Conservation (phyloP, 2,797 vertebrate genomes). For the Tapera naevia region DNA sequence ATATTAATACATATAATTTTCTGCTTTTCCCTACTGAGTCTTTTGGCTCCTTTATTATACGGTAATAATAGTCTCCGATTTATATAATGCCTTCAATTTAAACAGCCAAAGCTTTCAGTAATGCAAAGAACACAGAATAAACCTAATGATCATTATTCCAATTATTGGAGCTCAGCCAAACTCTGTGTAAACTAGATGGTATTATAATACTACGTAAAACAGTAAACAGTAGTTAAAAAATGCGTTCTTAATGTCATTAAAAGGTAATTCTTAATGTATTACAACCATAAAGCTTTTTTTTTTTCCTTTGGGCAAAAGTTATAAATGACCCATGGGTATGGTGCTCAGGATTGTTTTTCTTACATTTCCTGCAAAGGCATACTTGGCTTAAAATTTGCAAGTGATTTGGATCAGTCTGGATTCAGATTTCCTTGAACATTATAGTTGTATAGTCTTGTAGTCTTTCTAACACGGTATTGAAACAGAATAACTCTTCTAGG, state of each 20-base stretch:
- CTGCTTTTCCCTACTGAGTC: neutral
- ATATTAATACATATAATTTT: neutral
- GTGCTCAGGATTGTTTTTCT: neutral
- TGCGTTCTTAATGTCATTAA: neutral
- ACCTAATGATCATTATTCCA: neutral
- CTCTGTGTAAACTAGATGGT: neutral
- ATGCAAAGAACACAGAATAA: neutral
- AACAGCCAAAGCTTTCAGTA: neutral
- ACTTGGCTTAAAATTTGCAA: neutral
- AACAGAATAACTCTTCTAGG: neutral
- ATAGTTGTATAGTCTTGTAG: neutral
- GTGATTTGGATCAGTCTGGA: neutral
- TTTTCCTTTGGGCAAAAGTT: neutral
- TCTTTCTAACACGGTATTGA: neutral
- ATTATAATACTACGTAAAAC: neutral
- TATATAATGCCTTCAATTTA: neutral
- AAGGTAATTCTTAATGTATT: neutral
- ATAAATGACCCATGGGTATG: neutral
- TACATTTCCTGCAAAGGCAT: neutral
- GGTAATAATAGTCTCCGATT: neutral
- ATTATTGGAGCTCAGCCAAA: neutral
- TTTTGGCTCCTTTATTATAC: neutral
- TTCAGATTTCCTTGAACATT: neutral
- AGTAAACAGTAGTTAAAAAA: neutral
- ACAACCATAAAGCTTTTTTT: neutral